phyloP scores from a whole-genome alignment of 2,113 vertebrate species.

The Chrysochloris asiatica region DNA sequence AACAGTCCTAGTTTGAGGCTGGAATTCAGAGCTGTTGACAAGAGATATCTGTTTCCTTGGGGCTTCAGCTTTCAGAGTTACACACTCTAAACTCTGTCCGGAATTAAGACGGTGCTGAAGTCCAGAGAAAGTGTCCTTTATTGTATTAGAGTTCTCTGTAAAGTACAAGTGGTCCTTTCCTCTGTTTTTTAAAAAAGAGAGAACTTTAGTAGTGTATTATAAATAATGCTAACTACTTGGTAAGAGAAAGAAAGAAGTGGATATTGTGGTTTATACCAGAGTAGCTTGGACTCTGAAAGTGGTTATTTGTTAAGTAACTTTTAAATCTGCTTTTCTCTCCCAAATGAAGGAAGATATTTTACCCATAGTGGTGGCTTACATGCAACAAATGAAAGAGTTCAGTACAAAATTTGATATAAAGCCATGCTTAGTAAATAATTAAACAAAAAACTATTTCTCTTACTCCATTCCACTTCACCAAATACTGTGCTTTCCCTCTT shows the following conservation, averaged over 20 bases:
- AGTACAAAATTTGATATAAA: slow-evolving; percentile 11
- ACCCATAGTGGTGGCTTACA: not conserved
- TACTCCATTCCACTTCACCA: slow-evolving; percentile 21
- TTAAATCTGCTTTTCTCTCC: slow-evolving; percentile 43
- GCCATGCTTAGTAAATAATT: slow-evolving; percentile 41
- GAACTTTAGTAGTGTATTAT: slow-evolving; percentile 40
- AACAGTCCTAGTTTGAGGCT: slow-evolving; percentile 47
- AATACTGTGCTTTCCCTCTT: not conserved
- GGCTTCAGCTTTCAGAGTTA: not conserved
- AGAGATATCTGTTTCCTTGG: slow-evolving; percentile 45
- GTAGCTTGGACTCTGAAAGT: not conserved
- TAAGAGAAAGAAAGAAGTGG: not conserved
- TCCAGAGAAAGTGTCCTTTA: slow-evolving; percentile 47
- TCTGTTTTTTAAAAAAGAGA: slow-evolving; percentile 79
- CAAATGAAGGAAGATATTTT: slow-evolving; percentile 32
- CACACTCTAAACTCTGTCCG: slow-evolving; percentile 53
- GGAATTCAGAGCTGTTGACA: not conserved
- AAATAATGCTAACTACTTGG: not conserved
- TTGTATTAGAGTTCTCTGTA: slow-evolving; percentile 79
- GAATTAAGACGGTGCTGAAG: not conserved
- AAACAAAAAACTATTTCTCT: slow-evolving; percentile 35
- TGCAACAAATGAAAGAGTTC: slow-evolving; percentile 30
- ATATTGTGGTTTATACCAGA: not conserved
- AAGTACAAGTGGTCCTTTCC: slow-evolving; percentile 88
- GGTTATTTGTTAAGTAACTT: not conserved